Conservation (phyloP, 2,113 vertebrate species). For the Phyllostomus discolor region DNA sequence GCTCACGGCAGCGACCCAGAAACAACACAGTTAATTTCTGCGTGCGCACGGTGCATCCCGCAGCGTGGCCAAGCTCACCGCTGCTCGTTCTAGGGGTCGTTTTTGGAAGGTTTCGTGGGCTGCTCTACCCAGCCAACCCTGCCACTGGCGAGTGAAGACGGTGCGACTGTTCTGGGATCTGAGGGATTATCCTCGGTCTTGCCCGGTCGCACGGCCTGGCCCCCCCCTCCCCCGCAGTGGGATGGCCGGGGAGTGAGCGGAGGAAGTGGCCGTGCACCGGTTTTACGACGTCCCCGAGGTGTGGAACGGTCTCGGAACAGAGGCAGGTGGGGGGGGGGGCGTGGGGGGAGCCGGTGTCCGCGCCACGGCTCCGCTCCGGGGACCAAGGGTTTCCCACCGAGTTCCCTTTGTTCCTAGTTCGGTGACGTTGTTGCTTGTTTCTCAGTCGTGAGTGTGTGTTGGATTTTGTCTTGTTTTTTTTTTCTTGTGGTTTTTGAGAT, state of each 20-base stretch:
- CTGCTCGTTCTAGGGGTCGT: not conserved
- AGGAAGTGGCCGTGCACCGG: rapidly evolving
- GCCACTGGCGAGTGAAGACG: not conserved
- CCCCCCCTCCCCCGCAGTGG: rapidly evolving
- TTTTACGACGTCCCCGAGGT: not conserved
- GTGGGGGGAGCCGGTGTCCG: not conserved
- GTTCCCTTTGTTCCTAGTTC: not conserved
- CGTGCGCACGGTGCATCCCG: not conserved
- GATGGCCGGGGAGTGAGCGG: rapidly evolving
- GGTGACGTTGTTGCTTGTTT: not conserved
- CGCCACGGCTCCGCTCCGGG: not conserved
- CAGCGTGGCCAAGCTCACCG: not conserved
- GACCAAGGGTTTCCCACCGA: not conserved
- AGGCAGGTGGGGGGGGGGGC: not conserved
- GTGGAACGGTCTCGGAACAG: not conserved
- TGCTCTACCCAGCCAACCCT: not conserved
- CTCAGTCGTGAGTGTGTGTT: not conserved
- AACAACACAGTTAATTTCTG: not conserved
- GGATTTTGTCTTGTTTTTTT: not conserved
- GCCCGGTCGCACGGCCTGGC: not conserved
- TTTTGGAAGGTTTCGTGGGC: not conserved
- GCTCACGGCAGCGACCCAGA: not conserved
- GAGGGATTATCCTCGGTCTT: not conserved
- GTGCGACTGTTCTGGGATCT: not conserved
- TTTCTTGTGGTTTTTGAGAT: not conserved